phyloP scores from a whole-genome alignment of 2,113 vertebrate genomes.

The Solenodon paradoxus region DNA sequence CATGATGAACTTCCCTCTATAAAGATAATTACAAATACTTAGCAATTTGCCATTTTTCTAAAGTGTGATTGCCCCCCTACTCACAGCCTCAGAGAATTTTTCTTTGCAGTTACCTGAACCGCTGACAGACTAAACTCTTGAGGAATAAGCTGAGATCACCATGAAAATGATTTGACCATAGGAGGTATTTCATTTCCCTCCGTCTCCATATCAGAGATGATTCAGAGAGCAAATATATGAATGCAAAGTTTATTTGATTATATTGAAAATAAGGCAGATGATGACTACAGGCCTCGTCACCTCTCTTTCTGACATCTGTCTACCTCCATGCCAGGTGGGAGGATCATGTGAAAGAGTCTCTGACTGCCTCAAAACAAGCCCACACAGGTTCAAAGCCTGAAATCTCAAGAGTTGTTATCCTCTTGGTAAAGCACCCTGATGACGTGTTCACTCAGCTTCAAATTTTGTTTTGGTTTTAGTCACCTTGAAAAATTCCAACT shows the following conservation, averaged over 20 bases:
- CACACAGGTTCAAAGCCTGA: neutral
- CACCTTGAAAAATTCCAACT: neutral
- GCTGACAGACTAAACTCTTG: neutral
- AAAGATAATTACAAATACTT: neutral
- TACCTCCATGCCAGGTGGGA: neutral
- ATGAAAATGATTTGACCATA: neutral
- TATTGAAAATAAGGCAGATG: neutral
- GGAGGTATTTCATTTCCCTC: constrained; percentile 31
- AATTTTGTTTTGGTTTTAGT: neutral
- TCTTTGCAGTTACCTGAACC: neutral
- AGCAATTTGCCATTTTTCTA: neutral
- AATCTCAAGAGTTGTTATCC: neutral
- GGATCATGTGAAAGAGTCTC: neutral
- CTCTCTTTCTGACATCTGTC: neutral
- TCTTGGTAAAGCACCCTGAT: neutral
- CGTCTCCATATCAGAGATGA: neutral
- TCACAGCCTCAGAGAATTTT: neutral
- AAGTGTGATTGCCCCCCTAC: neutral
- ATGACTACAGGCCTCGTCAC: neutral
- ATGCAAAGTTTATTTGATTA: constrained; percentile 28
- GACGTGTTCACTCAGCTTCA: neutral
- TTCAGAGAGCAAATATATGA: neutral
- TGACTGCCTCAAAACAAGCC: neutral
- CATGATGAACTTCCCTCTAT: neutral
- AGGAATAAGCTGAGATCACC: neutral